Base-by-base conservation (phyloP, 2,113 vertebrate species). In the Centropus unirufus region DNA sequence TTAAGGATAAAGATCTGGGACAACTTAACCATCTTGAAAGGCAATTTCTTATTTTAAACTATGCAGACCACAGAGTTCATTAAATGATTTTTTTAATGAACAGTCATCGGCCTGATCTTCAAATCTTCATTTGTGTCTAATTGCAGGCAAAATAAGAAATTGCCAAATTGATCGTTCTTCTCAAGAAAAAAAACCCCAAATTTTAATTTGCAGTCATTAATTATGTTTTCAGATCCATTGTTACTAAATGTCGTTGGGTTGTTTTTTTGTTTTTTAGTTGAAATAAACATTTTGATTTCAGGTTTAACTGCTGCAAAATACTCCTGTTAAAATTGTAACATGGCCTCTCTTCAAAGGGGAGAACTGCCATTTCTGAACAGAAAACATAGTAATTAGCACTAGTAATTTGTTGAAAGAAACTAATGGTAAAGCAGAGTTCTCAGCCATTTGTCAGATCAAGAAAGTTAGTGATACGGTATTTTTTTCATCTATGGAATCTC, bases 1-100 rank as follows among this genome's bases (percentile, higher is more conserved):
- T 90, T 91, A 94, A 90, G 89, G 80, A 85, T 54, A 92, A 95
- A 88, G 66, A 78, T 84, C 59, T 47, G 85, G 88, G 83, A 92
- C 83, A 59, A 80, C 75, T 92, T 91, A 84, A 92, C 75, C 36
- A 77, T 69, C 69, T 75, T 49, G 51, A 52, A 83, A 95, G 46
- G 62, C 51, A 81, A 49, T 46, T 83, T 91, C 74, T 90, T 83
- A 58, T 86, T 94, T 97, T 91, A 89, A 92, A 92, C 83, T 88
- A 32, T n/a, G 17, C 27, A 88, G 82, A 87, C 91, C 87, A 88
- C 66, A 57, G 88, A 68, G 39, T 79, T 95, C 83, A 90, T 73
- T 90, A 95, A 81, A 82, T 75, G 4, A 86, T 89, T 93, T 36
- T 36, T 49, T 90, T 93, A 93, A 90, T 90, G 83, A 89, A 93